Evolutionary conservation across 2,888 invertebrate genomes (phyloP).

Genomic region (Tridacna crocea): DNA sequence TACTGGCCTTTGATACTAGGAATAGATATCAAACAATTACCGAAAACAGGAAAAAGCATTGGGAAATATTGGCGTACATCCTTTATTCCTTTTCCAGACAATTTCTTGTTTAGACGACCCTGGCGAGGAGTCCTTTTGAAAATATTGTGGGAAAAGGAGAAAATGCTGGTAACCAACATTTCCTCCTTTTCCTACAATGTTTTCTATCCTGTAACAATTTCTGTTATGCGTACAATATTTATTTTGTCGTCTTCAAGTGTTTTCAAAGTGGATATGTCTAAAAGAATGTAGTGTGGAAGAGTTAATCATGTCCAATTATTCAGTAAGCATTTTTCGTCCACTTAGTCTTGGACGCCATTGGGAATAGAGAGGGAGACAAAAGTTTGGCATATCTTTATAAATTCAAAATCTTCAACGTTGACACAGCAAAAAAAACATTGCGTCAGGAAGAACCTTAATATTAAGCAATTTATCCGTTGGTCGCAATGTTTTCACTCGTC

Average conservation of each 20-base stretch:
- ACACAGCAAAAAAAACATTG: too few relatives aligned
- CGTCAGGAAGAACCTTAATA: too few relatives aligned
- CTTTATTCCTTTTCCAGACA: not conserved
- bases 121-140: not conserved
- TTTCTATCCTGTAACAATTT: not conserved
- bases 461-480: too few relatives aligned
- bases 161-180: not conserved
- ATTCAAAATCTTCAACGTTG: too few relatives aligned
- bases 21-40: too few relatives aligned
- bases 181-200: not conserved
- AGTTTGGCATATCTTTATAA: too few relatives aligned
- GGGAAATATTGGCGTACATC: not conserved
- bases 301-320: not conserved
- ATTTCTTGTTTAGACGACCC: not conserved
- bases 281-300: not conserved
- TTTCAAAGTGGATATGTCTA: not conserved
- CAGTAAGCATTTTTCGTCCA: too few relatives aligned
- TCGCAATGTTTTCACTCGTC: too few relatives aligned
- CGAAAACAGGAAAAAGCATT: too few relatives aligned
- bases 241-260: not conserved
- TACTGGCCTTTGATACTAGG: too few relatives aligned
- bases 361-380: too few relatives aligned
- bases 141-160: not conserved
- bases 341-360: too few relatives aligned
- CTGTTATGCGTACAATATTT: not conserved